phyloP scores from a whole-genome alignment of 2,888 invertebrate species.

The Zonitis immaculata region DNA sequence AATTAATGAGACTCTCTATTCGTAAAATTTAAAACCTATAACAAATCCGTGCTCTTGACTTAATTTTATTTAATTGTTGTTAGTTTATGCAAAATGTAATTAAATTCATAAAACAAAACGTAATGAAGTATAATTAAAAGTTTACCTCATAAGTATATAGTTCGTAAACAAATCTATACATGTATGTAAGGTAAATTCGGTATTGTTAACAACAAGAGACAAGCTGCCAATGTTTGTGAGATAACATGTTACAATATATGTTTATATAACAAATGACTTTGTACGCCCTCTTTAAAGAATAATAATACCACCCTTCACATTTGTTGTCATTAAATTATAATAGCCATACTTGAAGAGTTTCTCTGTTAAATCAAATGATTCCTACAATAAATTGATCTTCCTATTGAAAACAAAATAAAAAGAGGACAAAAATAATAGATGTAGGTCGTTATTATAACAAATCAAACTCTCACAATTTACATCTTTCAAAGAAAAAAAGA shows the following conservation, averaged over 20 bases:
- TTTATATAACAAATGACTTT: neutral
- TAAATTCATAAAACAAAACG: too few species aligned
- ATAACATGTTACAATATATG: neutral
- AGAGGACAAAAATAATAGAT: neutral
- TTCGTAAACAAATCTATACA: neutral
- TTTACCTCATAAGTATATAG: too few species aligned
- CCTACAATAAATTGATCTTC: too few species aligned
- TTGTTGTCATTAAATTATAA: neutral
- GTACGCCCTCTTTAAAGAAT: neutral
- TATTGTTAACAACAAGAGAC: neutral
- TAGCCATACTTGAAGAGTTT: neutral
- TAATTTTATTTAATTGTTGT: neutral
- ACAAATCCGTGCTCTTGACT: neutral
- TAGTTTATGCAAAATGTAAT: too few species aligned
- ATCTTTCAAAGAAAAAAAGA: conserved; percentile 9
- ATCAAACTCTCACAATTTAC: conserved; percentile 19
- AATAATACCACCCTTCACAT: neutral
- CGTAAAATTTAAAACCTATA: too few species aligned
- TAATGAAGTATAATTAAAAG: too few species aligned
- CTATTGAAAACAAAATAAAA: neutral
- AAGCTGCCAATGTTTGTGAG: neutral
- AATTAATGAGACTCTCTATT: neutral
- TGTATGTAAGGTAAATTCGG: neutral
- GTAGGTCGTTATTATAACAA: conserved; percentile 6
- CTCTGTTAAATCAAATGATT: neutral